These are phyloP conservation scores for Sebastes umbrosus DNA, from an alignment of 2,797 vertebrate species.

Conservation along the genomic window DNA sequence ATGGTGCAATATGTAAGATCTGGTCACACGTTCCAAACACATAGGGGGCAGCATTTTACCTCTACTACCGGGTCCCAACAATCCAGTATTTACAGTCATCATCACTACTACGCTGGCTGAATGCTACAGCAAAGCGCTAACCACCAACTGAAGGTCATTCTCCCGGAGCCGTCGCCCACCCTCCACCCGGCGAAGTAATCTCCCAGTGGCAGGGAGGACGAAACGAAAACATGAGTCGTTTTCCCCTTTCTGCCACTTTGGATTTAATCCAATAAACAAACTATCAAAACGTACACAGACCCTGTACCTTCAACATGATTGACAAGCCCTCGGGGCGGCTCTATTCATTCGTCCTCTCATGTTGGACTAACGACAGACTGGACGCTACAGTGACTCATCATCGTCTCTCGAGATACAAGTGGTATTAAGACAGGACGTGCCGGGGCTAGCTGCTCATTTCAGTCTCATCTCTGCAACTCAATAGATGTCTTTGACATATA, in stretches of 20 bases:
- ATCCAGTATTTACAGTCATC: too few species aligned
- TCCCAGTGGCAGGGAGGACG: background rate
- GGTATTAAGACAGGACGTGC: background rate
- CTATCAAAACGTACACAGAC: background rate
- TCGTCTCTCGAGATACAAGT: background rate
- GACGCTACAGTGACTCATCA: background rate
- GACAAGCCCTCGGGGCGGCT: too few species aligned
- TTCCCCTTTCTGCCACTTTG: too few species aligned
- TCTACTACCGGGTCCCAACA: too few species aligned
- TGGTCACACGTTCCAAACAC: too few species aligned
- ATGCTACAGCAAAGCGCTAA: background rate
- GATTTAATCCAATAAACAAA: background rate
- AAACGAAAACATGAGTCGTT: background rate
- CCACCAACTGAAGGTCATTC: background rate
- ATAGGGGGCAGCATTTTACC: too few species aligned
- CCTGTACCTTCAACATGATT: too few species aligned
- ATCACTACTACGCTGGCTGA: background rate
- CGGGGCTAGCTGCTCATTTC: background rate
- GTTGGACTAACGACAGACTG: background rate
- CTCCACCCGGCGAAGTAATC: background rate
- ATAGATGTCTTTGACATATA: background rate
- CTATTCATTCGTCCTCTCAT: accelerated
- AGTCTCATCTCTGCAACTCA: background rate
- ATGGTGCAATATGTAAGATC: too few species aligned
- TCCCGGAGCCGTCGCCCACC: background rate